Conservation (phyloP, 2,113 vertebrate genomes). For the Manacus vitellinus region DNA sequence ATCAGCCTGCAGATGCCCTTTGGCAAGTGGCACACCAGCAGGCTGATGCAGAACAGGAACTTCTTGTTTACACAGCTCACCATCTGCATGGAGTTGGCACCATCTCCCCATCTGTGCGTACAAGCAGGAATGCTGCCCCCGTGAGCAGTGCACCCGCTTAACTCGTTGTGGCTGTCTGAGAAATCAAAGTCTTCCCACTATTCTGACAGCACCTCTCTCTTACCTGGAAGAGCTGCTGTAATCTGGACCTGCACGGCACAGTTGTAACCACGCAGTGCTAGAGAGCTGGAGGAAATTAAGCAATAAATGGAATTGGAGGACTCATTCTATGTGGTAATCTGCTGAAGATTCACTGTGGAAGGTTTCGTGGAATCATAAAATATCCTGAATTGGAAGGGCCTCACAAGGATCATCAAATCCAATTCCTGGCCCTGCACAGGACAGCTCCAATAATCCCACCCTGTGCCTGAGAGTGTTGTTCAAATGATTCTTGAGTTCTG, state of each 20-base stretch:
- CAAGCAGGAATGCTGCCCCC: background rate
- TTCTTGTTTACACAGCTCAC: constrained; percentile 56
- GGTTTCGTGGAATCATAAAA: background rate
- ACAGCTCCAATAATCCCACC: background rate
- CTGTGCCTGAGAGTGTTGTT: background rate
- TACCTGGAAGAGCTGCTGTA: background rate
- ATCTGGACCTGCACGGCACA: background rate
- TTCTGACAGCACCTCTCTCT: background rate
- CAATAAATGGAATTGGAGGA: background rate
- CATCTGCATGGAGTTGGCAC: constrained; percentile 29
- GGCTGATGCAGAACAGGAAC: constrained; percentile 64
- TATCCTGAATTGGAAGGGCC: background rate
- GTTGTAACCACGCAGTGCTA: background rate
- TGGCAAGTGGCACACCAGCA: constrained; percentile 4
- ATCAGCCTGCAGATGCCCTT: constrained; percentile 11
- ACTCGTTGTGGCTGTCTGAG: background rate
- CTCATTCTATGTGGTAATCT: background rate
- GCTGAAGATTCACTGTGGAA: background rate
- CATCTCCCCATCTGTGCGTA: background rate
- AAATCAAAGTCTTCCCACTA: background rate
- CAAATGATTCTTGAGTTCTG: background rate
- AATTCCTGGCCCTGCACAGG: background rate
- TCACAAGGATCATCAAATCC: background rate
- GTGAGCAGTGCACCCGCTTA: fast-evolving
- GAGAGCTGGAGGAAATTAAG: background rate